Evolutionary conservation across 1,140 invertebrate genomes (phyloP).

Genomic region (Trichomalopsis sarcophagae): DNA sequence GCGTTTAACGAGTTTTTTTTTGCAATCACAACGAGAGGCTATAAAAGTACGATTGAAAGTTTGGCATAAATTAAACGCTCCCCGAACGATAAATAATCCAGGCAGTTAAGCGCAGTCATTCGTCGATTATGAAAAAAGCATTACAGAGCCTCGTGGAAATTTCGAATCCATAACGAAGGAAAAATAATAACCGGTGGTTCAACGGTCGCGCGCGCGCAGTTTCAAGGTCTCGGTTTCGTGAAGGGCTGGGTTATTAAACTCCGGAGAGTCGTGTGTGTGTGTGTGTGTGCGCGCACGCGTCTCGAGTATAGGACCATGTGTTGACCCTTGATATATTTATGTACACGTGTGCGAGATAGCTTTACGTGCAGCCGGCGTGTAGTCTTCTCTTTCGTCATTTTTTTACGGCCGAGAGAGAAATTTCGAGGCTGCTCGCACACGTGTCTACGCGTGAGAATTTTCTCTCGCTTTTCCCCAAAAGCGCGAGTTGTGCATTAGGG

Average conservation of each 20-base stretch:
- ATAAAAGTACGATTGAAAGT: too few species aligned
- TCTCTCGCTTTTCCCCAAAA: background rate
- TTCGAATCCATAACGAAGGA: too few species aligned
- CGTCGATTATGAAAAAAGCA: too few species aligned
- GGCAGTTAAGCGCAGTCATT: too few species aligned
- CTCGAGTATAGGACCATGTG: background rate
- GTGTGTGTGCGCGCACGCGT: background rate
- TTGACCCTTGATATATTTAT: constrained; percentile 36
- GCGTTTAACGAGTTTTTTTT: too few species aligned
- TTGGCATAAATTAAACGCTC: too few species aligned
- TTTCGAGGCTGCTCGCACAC: background rate
- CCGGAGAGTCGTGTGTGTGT: background rate
- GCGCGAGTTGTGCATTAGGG: too few species aligned
- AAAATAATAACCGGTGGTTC: too few species aligned
- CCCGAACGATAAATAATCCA: too few species aligned
- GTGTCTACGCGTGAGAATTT: background rate
- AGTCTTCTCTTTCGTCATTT: background rate
- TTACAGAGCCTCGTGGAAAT: too few species aligned
- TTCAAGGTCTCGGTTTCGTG: background rate
- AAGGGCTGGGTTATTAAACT: constrained; percentile 32
- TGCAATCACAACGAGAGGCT: too few species aligned
- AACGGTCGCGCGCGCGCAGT: background rate
- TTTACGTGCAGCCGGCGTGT: background rate
- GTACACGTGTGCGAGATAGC: background rate
- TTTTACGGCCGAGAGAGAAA: constrained; percentile 1